Evolutionary conservation across 2,797 vertebrate species (phyloP), one percentile per base, ranked within the genome.

Genomic region (Podargus strigoides): DNA sequence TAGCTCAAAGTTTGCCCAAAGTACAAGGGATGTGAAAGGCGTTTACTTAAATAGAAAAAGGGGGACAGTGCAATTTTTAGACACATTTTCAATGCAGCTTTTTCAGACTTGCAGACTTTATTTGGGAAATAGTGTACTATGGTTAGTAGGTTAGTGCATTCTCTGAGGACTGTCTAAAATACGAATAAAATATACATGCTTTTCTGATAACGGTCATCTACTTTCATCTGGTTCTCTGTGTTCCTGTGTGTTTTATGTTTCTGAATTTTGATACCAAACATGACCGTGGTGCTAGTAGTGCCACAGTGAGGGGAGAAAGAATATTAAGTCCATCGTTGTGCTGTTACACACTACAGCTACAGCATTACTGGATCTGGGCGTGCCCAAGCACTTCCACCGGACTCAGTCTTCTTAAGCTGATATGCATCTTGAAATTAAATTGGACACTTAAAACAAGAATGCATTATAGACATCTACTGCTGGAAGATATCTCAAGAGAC

Each of bases 361-460:
- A 62, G 47, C 36, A 13, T 19, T 69, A 9, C 62, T 68, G 70
- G 30, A 37, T 79, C 34, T 15, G 56, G 28, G 32, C 44, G 18
- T 42, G 47, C 24, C 63, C 67, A 36, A 59, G 52, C 9, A 6
- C 36, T 78, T 68, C 46, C 7, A 2, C 68, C 37, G 91, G 28
- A 17, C 42, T 83, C 9, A 2, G 17, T 37, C 55, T 19, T 49
- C 56, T 50, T 44, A 30, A 67, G 32, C 44, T 66, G 58, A 64
- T 79, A 42, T 67, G 63, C 70, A 82, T 26, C 58, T 87, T 91
- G 78, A 73, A 81, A 76, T 86, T 76, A 44, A 69, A 47, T 56
- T 73, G 37, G 52, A 22, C 34, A 9, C 64, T 89, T n/a, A 39
- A 80, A 72, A 55, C 70, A 60, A 86, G 39, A 62, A 19, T 62